A percentile compares a stretch with the other conserved stretches of the same genome.
Evolutionary conservation across 2,797 vertebrate species (phyloP).

Genomic region (Myotis daubentonii): DNA sequence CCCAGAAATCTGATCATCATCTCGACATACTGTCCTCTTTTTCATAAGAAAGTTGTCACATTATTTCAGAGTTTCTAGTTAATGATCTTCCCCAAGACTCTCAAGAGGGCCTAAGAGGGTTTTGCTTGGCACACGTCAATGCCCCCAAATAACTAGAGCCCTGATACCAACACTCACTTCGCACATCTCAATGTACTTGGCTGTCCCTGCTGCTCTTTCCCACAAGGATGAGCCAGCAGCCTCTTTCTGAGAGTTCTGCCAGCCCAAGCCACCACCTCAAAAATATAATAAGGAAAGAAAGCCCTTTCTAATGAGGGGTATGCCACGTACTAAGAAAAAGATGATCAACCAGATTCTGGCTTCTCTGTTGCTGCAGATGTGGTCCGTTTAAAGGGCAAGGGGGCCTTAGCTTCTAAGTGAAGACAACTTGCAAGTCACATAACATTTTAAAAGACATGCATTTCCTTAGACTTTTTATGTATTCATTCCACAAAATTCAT

Average conservation of each 20-base stretch:
- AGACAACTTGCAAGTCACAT: constrained; percentile 40
- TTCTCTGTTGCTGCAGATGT: not conserved
- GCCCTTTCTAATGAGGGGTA: not conserved
- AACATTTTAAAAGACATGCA: constrained; percentile 55
- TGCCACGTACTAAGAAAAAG: not conserved
- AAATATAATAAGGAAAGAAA: not conserved
- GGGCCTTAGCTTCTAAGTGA: constrained; percentile 3
- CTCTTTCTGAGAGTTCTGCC: constrained; percentile 17
- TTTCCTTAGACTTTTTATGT: constrained; percentile 50
- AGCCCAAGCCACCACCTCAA: not conserved
- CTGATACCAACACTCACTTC: not conserved
- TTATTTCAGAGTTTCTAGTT: constrained; percentile 13
- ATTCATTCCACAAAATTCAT: constrained; percentile 55
- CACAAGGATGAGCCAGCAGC: not conserved
- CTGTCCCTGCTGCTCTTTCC: not conserved
- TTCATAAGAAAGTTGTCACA: not conserved
- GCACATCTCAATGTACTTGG: not conserved
- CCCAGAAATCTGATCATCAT: not conserved
- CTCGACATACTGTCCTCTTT: not conserved
- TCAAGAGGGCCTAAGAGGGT: not conserved
- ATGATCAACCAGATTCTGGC: not conserved
- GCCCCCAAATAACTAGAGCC: not conserved
- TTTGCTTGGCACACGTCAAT: not conserved
- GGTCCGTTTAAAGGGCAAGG: not conserved
- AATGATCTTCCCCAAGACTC: not conserved